Base-by-base conservation (phyloP, 1,140 invertebrate species). In the Phymorhynchus buccinoides region DNA sequence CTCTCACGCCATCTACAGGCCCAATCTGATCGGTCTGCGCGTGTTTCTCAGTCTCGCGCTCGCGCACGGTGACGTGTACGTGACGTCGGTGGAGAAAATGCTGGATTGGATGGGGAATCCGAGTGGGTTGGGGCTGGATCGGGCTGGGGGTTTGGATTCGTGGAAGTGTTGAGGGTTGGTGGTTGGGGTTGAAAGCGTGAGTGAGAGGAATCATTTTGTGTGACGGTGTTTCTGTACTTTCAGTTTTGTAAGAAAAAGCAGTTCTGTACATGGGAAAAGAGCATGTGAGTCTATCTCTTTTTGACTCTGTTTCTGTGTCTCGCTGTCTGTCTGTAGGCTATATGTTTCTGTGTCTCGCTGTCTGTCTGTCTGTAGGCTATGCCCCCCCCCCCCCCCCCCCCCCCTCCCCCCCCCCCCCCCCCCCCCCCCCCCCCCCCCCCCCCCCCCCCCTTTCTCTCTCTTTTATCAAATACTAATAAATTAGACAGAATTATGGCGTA, bases 71-170 rank as follows among this genome's bases (percentile, higher is more conserved):
- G 97, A 99, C 91, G 97, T 98, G 6, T 99, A 98, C 93, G 98
- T 99, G 91, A 97, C 98, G 1, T 98, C 97, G 22, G 98, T 98
- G 96, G 90, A 93, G 52, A 93, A 96, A 94, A 97, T 98, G 1
- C 97, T 99, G 89, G 97, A 98, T 91, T 99, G 98, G 97, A 98
- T 99, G 92, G 97, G 98, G 91, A 97, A 98, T 90, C 97, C 97
- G 66, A 81, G 56, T 14, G 62, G 82, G 37, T n/a, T 27, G 4
- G n/a, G 56, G 4, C 37, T 86, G 52, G 44, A 84, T 48, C 27
- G 80, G 27, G 66, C 85, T 27, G 39, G 83, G 27, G 83, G 18
- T 37, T 86, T 85, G 35, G 22, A 56, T 18, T 52, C 80, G 6
- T 87, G 68, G 81, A 68, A 68, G 1, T 82, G 80, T 42, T 78